Conservation (phyloP, 2,797 vertebrate genomes). For the Pelochelys cantorii region DNA sequence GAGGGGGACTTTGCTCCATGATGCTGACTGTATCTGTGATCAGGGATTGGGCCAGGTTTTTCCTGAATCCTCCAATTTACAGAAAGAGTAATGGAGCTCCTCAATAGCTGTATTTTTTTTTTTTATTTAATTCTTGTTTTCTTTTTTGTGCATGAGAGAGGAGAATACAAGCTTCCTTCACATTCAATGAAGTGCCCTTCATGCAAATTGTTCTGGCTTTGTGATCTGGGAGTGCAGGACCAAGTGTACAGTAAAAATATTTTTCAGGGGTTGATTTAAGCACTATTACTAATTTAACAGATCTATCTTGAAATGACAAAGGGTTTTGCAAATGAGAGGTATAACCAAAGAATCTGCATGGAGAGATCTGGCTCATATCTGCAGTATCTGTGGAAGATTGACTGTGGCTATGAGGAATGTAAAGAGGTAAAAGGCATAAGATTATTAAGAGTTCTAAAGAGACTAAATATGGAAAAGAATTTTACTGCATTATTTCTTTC, state of each 20-base stretch:
- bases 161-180: not conserved
- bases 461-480: not conserved
- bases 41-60: not conserved
- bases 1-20: not conserved
- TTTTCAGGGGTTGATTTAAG: not conserved
- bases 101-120: rapidly evolving
- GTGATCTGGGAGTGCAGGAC: not conserved
- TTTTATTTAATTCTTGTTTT: rapidly evolving
- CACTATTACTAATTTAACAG: not conserved
- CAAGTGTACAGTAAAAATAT: not conserved
- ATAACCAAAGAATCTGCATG: not conserved
- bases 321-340: not conserved
- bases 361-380: conserved; percentile 4
- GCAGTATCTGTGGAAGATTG: not conserved
- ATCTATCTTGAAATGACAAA: not conserved
- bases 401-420: conserved; percentile 47
- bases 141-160: not conserved
- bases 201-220: not conserved
- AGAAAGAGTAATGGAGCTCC: not conserved
- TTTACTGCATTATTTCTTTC: conserved; percentile 11
- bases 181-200: not conserved
- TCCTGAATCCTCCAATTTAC: not conserved
- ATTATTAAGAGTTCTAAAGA: conserved; percentile 7
- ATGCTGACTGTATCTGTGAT: not conserved
- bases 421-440: conserved; percentile 47